Base-by-base conservation (phyloP, 2,113 vertebrate genomes). In the Erythrocercus mccallii region DNA sequence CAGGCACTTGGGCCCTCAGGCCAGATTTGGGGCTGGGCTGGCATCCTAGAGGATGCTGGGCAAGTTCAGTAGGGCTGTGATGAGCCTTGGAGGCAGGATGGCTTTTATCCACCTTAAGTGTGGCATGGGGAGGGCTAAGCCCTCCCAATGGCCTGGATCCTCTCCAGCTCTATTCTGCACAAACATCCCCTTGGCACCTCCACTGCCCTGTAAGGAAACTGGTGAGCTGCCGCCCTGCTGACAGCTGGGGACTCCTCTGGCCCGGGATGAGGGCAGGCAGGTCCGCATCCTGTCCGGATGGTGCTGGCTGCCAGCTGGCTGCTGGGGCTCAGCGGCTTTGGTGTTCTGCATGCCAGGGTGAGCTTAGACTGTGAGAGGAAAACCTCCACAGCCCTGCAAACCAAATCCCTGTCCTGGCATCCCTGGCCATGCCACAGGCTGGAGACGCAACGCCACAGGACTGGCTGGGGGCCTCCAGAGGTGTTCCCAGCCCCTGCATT, bases 101-200 rank as follows among this genome's bases (percentile, higher is more conserved):
- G 33, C 20, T 48, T 81, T 81, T 45, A 44, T 44, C 64, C 64
- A 40, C 65, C 50, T 62, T 91, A 23, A 8, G 70, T 4, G 1
- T 14, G 35, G 50, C 51, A 74, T 4, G 4, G 48, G 48, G 37
- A 33, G 37, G n/a, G 51, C 40, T 24, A 35, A 88, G 47, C 47
- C 7, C 42, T 30, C 3, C 7, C 2, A 53, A 3, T 0, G 10
- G 12, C 56, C 81, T 88, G 94, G 90, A 68, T 31, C 42, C 48
- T 27, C 37, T 76, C 73, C 90, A 92, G 74, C 74, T 74, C 90
- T 72, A 3, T 77, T 80, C 84, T 88, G 90, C 88, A 38, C 94
- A 92, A 85, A 88, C 85, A 93, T 65, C 84, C 81, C 48, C 11
- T 61, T 0, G 2, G 77, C 81, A 81, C 24, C 65, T 87, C 62